Conservation (phyloP, 2,113 vertebrate genomes). For the Myotis brandtii region DNA sequence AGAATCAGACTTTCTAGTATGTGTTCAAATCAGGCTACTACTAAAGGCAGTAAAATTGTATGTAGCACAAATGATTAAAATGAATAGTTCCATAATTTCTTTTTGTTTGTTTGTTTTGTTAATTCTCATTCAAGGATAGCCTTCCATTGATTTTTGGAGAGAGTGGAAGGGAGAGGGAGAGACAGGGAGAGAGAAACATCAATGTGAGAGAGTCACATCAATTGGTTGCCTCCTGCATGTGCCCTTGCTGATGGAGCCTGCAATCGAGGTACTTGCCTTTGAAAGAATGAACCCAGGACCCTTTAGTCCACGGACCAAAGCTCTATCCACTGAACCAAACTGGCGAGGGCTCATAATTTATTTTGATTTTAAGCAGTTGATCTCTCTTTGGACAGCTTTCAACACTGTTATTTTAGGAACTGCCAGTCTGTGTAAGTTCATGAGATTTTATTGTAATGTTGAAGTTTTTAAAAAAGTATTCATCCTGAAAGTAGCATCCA, state of each 20-base stretch:
- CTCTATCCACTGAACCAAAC: too few relatives aligned
- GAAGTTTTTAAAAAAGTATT: neutral
- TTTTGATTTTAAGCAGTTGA: neutral
- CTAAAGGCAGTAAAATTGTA: slow-evolving; percentile 11
- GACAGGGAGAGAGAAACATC: too few relatives aligned
- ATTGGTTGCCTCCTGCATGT: too few relatives aligned
- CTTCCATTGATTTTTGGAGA: too few relatives aligned
- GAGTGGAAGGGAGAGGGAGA: too few relatives aligned
- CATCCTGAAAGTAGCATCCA: neutral
- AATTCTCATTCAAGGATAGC: too few relatives aligned
- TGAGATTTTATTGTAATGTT: slow-evolving; percentile 29
- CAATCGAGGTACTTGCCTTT: too few relatives aligned
- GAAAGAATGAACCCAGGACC: too few relatives aligned
- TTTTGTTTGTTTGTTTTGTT: too few relatives aligned
- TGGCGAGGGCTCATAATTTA: neutral
- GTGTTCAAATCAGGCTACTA: neutral
- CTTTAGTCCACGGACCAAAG: too few relatives aligned
- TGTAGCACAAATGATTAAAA: slow-evolving; percentile 26
- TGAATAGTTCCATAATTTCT: slow-evolving; percentile 5
- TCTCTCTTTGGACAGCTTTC: slow-evolving; percentile 17
- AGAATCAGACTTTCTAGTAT: neutral
- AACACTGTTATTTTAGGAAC: slow-evolving; percentile 11
- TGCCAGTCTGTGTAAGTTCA: neutral
- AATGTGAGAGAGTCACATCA: too few relatives aligned
- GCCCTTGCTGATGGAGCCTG: too few relatives aligned